Base-by-base conservation (phyloP, 2,113 vertebrate genomes). In the Morphnarchus princeps region DNA sequence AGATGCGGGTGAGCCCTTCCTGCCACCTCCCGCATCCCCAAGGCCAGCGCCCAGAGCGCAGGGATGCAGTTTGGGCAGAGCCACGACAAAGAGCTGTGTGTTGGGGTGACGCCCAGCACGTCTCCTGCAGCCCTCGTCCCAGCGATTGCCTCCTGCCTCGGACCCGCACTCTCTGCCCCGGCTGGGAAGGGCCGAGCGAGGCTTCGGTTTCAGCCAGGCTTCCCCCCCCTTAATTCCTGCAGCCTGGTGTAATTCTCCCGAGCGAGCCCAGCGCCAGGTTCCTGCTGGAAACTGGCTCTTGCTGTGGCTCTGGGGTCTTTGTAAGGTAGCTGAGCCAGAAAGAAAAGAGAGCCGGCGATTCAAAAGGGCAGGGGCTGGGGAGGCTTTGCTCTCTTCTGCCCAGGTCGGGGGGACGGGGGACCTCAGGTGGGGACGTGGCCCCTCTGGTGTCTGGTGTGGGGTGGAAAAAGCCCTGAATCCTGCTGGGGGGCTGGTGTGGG, bases 281-380 rank as follows among this genome's bases (percentile, higher is more conserved):
- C 95, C 95, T 94, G 93, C 92, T 97, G 95, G 90, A 97, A 97
- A 96, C 91, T 96, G 96, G 96, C 96, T 97, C 94, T 94, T 20
- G 29, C 79, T 82, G 88, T 40, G 69, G 80, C 93, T 96, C 88
- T 65, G 90, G 90, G 95, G 94, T 95, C 91, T 94, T 47, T 93
- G 79, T 11, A 40, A 85, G 62, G 76, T n/a, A 61, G 69, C 87
- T 12, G 90, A 97, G 96, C 97, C 96, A 97, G 96, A 66, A 97
- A 69, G 83, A 50, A 94, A 93, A 82, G 86, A 7, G 45, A 97
- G 82, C 20, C 10, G 16, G 63, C 4, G 7, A 43, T 77, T 94
- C 58, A 4, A 32, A 74, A 47, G 90, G 69, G 43, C 90, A 43
- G 34, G 42, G 55, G 32, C 38, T 49, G 43, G 18, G 17, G 65